Percentiles rank a stretch among this genome's conserved stretches.
Evolutionary conservation across 2,797 vertebrate genomes (phyloP).

Genomic region (Pseudochaenichthys georgianus): DNA sequence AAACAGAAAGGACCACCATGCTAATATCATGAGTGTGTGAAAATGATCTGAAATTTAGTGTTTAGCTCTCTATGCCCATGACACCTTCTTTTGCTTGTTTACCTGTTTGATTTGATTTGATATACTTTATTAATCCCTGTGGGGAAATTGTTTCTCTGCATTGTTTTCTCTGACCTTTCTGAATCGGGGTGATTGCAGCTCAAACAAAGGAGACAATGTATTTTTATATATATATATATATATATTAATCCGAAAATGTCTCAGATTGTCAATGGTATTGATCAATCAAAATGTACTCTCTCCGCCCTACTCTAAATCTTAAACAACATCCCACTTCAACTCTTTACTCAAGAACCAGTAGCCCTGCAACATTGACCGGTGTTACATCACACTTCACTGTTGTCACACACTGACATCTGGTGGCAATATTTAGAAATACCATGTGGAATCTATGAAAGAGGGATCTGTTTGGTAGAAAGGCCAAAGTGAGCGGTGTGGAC

Average conservation of each 20-base stretch:
- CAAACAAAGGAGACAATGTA: not conserved
- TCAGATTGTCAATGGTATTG: not conserved
- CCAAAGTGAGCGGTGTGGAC: not conserved
- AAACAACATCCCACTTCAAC: slow-evolving; percentile 56
- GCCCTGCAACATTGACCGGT: slow-evolving; percentile 28
- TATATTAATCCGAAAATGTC: not conserved
- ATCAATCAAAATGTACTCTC: not conserved
- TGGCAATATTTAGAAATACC: slow-evolving; percentile 47
- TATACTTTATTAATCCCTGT: too few species aligned
- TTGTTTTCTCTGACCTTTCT: not conserved
- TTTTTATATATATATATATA: not conserved
- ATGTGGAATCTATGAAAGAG: not conserved
- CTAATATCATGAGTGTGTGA: slow-evolving; percentile 4
- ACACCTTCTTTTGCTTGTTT: not conserved
- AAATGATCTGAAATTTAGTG: slow-evolving; percentile 8
- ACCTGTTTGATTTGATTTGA: too few species aligned
- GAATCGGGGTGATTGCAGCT: not conserved
- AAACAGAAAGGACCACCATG: slow-evolving; percentile 25
- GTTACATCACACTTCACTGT: slow-evolving; percentile 59
- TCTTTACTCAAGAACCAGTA: slow-evolving; percentile 63
- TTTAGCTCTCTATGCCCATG: not conserved
- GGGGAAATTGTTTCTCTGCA: too few species aligned
- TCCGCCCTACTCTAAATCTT: slow-evolving; percentile 43
- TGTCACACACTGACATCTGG: slow-evolving; percentile 76
- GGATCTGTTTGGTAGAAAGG: not conserved